phyloP scores from a whole-genome alignment of 2,888 invertebrate species.

The Choreutis nemorana region DNA sequence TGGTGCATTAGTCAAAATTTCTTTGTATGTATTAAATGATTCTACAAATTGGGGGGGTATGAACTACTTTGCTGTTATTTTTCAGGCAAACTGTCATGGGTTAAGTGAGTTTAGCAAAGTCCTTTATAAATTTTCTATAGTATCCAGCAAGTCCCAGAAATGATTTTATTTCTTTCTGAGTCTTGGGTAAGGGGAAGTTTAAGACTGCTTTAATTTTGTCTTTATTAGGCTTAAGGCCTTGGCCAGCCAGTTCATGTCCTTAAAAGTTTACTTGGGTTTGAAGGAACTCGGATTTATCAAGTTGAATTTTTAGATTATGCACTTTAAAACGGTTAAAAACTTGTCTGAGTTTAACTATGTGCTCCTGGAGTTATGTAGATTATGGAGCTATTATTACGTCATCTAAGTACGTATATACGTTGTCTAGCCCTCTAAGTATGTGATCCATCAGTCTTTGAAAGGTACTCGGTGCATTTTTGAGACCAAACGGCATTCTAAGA shows the following conservation, averaged over 20 bases:
- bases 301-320: constrained; percentile 9
- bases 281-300: constrained; percentile 15
- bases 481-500: constrained; percentile 19
- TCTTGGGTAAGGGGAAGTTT: constrained; percentile 15
- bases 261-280: constrained; percentile 11
- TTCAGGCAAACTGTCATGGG: constrained; percentile 17
- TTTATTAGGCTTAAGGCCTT: constrained; percentile 17
- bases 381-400: constrained; percentile 17
- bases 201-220: constrained; percentile 17
- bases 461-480: constrained; percentile 18
- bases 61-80: constrained; percentile 10
- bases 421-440: constrained; percentile 18
- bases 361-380: constrained; percentile 14
- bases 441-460: constrained; percentile 25
- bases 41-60: constrained; percentile 11
- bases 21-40: constrained; percentile 17
- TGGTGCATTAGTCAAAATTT: constrained; percentile 19
- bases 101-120: constrained; percentile 16
- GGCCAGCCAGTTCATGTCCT: constrained; percentile 12
- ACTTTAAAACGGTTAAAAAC: constrained; percentile 16
- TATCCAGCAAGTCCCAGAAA: constrained; percentile 17
- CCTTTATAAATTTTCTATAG: constrained; percentile 16
- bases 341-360: constrained; percentile 13
- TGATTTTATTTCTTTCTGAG: constrained; percentile 16
- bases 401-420: constrained; percentile 17